phyloP scores from a whole-genome alignment of 2,113 vertebrate species.

The Leptosomus discolor region DNA sequence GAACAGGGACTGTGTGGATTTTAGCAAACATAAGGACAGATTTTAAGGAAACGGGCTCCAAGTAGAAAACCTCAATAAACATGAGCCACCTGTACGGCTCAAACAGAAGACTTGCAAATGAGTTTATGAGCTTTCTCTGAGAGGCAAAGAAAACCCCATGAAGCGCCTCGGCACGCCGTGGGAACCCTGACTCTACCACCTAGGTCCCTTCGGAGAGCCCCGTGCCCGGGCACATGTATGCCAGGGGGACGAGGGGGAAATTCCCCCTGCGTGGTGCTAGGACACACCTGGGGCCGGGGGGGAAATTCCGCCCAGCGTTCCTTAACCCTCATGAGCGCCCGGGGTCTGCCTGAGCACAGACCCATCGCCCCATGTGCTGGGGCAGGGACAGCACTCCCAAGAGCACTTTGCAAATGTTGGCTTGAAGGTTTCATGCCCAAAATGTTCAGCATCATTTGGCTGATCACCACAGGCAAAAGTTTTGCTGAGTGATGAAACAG shows the following conservation, averaged over 20 bases:
- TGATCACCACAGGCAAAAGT: background rate
- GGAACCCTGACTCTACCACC: background rate
- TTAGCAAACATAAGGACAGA: slow-evolving; percentile 39
- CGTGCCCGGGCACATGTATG: rapidly evolving
- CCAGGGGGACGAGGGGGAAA: rapidly evolving
- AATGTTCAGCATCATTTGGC: rapidly evolving
- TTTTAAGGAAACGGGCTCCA: slow-evolving; percentile 39
- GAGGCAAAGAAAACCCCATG: background rate
- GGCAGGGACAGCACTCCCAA: rapidly evolving
- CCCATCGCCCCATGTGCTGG: rapidly evolving
- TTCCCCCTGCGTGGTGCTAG: background rate
- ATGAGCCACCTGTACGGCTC: slow-evolving; percentile 28
- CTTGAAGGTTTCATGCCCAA: background rate
- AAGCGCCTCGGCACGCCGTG: rapidly evolving
- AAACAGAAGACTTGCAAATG: background rate
- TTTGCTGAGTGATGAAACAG: background rate
- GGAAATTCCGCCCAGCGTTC: background rate
- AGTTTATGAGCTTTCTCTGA: background rate
- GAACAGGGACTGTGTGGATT: background rate
- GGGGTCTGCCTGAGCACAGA: background rate
- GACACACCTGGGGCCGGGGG: background rate
- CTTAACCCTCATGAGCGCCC: background rate
- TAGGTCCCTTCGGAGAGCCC: background rate
- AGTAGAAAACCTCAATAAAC: slow-evolving; percentile 35
- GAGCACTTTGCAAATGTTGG: rapidly evolving